Conservation (phyloP, 2,113 vertebrate species). For the human region GRCh38 chr5:118321001-118321500, state of each 20-base stretch:
- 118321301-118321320: not conserved
- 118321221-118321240: not conserved
- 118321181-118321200: not conserved
- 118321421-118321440: not conserved
- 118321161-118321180: not conserved
- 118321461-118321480: not conserved
- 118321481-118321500: not conserved
- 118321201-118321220: not conserved
- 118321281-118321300: not conserved
- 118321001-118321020: not conserved
- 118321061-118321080: not conserved
- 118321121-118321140: not conserved
- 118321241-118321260: not conserved
- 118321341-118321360: not conserved
- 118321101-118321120: not conserved
- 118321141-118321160: not conserved
- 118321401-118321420: not conserved
- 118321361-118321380: not conserved
- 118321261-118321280: not conserved
- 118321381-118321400: not conserved
- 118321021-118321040: not conserved
- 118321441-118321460: not conserved
- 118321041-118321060: not conserved
- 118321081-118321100: not conserved
- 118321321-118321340: not conserved